Conservation (phyloP, 2,113 vertebrate genomes). For the Melanostigma gelatinosum region DNA sequence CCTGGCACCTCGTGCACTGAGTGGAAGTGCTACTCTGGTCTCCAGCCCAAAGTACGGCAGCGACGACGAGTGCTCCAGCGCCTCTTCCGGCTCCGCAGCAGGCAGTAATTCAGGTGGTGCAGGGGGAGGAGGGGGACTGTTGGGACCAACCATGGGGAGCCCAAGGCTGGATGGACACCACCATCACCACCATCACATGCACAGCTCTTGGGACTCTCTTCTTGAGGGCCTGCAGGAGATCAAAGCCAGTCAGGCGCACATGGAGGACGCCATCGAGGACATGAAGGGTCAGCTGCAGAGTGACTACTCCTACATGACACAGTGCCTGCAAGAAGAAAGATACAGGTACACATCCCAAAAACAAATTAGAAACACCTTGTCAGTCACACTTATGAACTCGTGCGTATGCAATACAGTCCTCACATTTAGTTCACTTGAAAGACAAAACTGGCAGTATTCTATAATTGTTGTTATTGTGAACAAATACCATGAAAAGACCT, state of each 20-base stretch:
- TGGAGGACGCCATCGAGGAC: slow-evolving; percentile 97
- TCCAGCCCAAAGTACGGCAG: slow-evolving; percentile 98
- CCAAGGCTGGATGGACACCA: slow-evolving; percentile 92
- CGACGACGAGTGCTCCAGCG: slow-evolving; percentile 96
- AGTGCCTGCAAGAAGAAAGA: slow-evolving; percentile 96
- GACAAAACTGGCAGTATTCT: neutral
- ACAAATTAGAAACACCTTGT: neutral
- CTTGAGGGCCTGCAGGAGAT: slow-evolving; percentile 96
- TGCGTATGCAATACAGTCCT: neutral
- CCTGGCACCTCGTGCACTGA: slow-evolving; percentile 87
- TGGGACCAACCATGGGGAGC: slow-evolving; percentile 86
- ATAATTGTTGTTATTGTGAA: neutral
- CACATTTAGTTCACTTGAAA: neutral
- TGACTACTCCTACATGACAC: slow-evolving; percentile 98
- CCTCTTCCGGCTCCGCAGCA: slow-evolving; percentile 89
- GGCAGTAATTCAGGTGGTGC: slow-evolving; percentile 92
- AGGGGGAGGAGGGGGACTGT: slow-evolving; percentile 73
- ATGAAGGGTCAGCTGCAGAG: slow-evolving; percentile 95
- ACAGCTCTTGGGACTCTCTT: slow-evolving; percentile 90
- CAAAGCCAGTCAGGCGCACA: slow-evolving; percentile 92
- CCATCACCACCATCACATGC: slow-evolving; percentile 84
- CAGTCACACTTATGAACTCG: neutral
- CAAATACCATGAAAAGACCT: neutral
- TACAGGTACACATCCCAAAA: slow-evolving; percentile 76
- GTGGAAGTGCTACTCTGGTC: slow-evolving; percentile 94